Conservation (phyloP, 2,888 invertebrate genomes). For the Drosophila glabriapex region DNA sequence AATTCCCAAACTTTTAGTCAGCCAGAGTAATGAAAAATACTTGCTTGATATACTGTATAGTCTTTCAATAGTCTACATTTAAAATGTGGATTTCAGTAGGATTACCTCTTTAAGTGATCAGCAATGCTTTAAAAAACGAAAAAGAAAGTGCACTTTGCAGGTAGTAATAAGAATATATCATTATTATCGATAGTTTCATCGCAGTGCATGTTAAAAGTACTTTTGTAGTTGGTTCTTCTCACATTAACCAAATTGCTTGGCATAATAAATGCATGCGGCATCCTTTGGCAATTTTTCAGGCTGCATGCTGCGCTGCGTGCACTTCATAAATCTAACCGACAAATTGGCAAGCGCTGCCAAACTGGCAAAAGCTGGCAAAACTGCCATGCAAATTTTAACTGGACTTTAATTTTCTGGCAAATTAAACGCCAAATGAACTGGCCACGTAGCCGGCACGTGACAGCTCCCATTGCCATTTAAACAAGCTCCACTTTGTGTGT, state of each 20-base stretch:
- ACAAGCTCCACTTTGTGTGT: constrained; percentile 7
- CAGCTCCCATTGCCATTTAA: constrained; percentile 21
- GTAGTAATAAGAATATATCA: not conserved
- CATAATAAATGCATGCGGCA: constrained; percentile 14
- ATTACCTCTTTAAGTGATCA: not conserved
- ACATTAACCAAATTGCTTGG: not conserved
- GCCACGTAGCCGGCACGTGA: constrained; percentile 65
- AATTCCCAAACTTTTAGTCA: not conserved
- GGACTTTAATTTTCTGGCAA: constrained; percentile 79
- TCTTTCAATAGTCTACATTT: not conserved
- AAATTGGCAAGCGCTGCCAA: constrained; percentile 57
- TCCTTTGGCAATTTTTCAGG: not conserved
- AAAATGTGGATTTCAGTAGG: not conserved
- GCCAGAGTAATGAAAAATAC: not conserved
- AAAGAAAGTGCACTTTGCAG: not conserved
- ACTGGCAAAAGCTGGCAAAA: constrained; percentile 15
- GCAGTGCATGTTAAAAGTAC: not conserved
- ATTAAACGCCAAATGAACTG: constrained; percentile 79
- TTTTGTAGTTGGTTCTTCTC: not conserved
- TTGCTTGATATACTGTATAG: not conserved
- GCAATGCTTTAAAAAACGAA: not conserved
- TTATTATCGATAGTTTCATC: not conserved
- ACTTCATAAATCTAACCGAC: constrained; percentile 70
- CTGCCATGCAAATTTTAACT: constrained; percentile 78
- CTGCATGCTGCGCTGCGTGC: constrained; percentile 3